phyloP scores from a whole-genome alignment of 2,113 vertebrate species.

The Argyrosomus japonicus region DNA sequence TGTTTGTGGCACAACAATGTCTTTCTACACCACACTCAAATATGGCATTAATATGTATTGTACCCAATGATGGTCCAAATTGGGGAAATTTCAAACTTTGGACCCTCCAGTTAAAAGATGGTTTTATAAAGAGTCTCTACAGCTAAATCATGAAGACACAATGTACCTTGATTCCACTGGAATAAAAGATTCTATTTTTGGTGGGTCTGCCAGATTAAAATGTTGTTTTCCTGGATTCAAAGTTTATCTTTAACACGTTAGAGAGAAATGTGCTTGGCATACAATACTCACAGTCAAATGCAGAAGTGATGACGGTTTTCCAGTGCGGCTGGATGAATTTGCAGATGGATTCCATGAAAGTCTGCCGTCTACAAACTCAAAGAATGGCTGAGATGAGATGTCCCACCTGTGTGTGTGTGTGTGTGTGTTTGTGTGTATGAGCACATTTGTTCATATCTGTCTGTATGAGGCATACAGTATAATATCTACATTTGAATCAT shows the following conservation, averaged over 20 bases:
- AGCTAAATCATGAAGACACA: constrained; percentile 13
- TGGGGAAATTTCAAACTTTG: background rate
- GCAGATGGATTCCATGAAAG: constrained; percentile 57
- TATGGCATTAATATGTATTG: background rate
- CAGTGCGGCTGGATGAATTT: constrained; percentile 48
- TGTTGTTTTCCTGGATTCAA: constrained; percentile 29
- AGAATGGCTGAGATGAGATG: constrained; percentile 27
- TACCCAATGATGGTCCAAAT: background rate
- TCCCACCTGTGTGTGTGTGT: constrained; percentile 44
- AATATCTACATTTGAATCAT: constrained; percentile 19
- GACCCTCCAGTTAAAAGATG: background rate
- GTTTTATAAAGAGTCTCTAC: background rate
- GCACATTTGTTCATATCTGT: background rate
- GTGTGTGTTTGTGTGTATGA: constrained; percentile 35
- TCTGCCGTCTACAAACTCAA: constrained; percentile 58
- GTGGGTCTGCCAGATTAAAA: constrained; percentile 46
- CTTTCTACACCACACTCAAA: background rate
- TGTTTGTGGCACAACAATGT: background rate
- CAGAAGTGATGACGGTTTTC: constrained; percentile 36
- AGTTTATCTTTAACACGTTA: constrained; percentile 59
- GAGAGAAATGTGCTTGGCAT: constrained; percentile 28
- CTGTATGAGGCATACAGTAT: background rate
- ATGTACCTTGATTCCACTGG: constrained; percentile 23
- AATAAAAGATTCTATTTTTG: constrained; percentile 28
- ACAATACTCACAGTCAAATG: background rate